Conservation (phyloP, 2,888 invertebrate species). For the Eueremaeus valkanovi region DNA sequence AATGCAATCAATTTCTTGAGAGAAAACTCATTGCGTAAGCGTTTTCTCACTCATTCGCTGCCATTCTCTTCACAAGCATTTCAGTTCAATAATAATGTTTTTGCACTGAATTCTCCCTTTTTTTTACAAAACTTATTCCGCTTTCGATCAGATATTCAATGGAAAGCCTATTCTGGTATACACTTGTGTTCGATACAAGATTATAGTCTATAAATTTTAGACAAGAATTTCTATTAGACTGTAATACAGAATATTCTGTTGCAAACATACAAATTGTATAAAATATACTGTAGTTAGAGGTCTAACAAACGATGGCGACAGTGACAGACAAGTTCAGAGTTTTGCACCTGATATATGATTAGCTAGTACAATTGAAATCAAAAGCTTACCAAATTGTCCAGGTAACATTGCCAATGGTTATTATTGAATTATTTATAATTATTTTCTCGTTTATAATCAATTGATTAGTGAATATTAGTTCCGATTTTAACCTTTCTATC, state of each 20-base stretch:
- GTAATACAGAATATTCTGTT: background rate
- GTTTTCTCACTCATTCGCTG: background rate
- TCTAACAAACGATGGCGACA: conserved; percentile 23
- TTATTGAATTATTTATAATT: background rate
- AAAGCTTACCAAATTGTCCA: background rate
- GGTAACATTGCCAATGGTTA: too few species aligned
- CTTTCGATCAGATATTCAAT: background rate
- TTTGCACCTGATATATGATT: background rate
- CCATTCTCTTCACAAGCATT: background rate
- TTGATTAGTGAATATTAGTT: background rate
- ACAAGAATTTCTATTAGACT: conserved; percentile 12
- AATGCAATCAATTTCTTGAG: conserved; percentile 27
- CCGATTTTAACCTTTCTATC: too few species aligned
- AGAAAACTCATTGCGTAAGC: conserved; percentile 8
- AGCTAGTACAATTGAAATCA: background rate
- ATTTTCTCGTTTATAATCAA: background rate
- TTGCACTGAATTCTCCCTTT: background rate
- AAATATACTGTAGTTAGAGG: background rate
- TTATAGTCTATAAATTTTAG: background rate
- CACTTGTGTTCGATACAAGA: background rate
- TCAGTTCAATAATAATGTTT: conserved; percentile 6
- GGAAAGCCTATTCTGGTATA: background rate
- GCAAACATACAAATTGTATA: background rate
- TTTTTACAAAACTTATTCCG: background rate
- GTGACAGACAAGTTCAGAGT: background rate